Percentiles rank a stretch among this genome's conserved stretches.
Conservation (phyloP, 2,113 vertebrate species). For the Ailurus styani region DNA sequence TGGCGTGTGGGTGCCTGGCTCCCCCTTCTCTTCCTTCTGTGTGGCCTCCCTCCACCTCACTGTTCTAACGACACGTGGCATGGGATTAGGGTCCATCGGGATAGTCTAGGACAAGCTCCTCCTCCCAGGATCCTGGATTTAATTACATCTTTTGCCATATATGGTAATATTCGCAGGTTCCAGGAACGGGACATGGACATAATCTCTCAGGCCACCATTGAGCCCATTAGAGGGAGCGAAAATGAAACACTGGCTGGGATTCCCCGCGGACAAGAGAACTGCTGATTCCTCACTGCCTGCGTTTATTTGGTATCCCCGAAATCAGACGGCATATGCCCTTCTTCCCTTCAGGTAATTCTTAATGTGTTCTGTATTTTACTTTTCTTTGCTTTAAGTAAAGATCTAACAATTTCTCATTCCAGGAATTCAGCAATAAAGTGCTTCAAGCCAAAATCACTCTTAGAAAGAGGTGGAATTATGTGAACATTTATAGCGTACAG, state of each 20-base stretch:
- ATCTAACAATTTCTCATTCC: neutral
- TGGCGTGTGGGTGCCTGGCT: accelerated
- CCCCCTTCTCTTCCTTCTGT: neutral
- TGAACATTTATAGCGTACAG: accelerated
- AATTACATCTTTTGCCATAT: accelerated
- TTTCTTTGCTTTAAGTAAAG: neutral
- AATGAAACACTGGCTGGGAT: accelerated
- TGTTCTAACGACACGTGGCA: accelerated
- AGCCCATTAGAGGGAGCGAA: no score
- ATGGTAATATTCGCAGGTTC: neutral
- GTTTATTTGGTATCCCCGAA: accelerated
- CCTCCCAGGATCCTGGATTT: neutral
- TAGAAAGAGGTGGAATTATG: neutral
- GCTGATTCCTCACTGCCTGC: neutral
- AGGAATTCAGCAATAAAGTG: neutral
- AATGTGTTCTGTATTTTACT: neutral
- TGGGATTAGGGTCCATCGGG: accelerated
- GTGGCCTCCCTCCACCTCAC: accelerated
- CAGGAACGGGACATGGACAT: accelerated
- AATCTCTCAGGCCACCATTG: accelerated
- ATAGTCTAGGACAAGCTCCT: neutral
- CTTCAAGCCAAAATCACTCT: neutral
- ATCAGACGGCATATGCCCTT: neutral
- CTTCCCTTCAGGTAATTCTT: neutral
- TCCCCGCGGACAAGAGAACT: accelerated